Conservation (phyloP, 2,888 invertebrate genomes). For the Aspidiotus rigidus region DNA sequence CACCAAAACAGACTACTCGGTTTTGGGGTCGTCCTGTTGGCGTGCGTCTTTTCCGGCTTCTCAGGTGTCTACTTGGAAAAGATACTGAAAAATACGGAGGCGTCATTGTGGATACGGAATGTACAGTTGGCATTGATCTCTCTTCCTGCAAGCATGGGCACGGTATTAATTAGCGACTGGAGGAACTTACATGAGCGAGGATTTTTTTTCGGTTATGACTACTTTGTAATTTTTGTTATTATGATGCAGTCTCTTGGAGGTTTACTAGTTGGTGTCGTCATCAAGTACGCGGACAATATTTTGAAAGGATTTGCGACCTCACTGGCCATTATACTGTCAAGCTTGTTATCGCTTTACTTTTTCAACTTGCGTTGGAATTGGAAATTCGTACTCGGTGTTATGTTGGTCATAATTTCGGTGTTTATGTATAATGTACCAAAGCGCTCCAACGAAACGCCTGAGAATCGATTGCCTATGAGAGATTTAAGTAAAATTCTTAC, state of each 20-base stretch:
- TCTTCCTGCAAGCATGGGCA: slow-evolving; percentile 77
- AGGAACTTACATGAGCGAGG: slow-evolving; percentile 54
- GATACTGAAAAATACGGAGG: slow-evolving; percentile 86
- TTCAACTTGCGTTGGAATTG: slow-evolving; percentile 78
- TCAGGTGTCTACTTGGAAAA: slow-evolving; percentile 98
- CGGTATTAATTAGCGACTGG: slow-evolving; percentile 64
- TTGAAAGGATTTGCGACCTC: slow-evolving; percentile 97
- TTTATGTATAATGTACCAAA: slow-evolving; percentile 62
- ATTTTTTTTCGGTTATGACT: slow-evolving; percentile 67
- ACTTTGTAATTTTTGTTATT: slow-evolving; percentile 79
- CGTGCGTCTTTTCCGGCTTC: slow-evolving; percentile 90
- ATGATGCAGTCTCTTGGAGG: slow-evolving; percentile 89
- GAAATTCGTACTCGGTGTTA: slow-evolving; percentile 78
- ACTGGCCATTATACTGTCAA: slow-evolving; percentile 89
- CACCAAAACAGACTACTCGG: slow-evolving; percentile 69
- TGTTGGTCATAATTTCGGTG: slow-evolving; percentile 84
- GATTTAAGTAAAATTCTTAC: too few species aligned
- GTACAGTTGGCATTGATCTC: slow-evolving; percentile 90
- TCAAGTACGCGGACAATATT: slow-evolving; percentile 99
- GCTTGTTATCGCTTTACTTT: slow-evolving; percentile 83
- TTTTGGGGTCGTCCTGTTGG: slow-evolving; percentile 69
- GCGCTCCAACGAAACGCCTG: not conserved
- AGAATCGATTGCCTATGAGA: not conserved
- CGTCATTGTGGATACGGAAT: slow-evolving; percentile 95
- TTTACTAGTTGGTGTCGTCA: slow-evolving; percentile 92